Base-by-base conservation (phyloP, 1,140 invertebrate genomes). In the Drosophila seguyi region DNA sequence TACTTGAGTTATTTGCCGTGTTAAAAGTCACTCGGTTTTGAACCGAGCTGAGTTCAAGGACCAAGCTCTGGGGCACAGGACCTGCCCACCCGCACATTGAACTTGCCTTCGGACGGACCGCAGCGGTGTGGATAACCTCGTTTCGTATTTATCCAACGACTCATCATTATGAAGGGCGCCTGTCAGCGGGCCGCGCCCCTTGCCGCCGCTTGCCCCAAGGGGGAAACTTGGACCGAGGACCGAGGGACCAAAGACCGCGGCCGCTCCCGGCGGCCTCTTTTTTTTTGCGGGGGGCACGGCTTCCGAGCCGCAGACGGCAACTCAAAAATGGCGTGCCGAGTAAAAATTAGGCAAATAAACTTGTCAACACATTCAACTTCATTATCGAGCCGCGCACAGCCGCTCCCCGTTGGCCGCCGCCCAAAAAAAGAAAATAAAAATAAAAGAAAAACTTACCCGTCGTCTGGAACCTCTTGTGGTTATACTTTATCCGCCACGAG, bases 341-440 rank as follows among this genome's bases (percentile, higher is more conserved):
- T 60, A 62, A 72, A 75, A 83, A 83, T 83, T 83, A 83, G 79
- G 74, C 63, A 83, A 83, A 83, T 83, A 75, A 83, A 83, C 81
- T 83, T 83, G 81, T 83, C 81, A 83, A 83, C 81, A 79, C 81
- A 83, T 83, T 75, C 80, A 62, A 83, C 81, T 83, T 83, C 75
- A 83, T 83, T 83, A 83, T 83, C 75, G 80, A 58, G 67, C 50
- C 25, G 25, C 25, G 4, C 48, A 20, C 67, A 39, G 44, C 58
- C 60, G 60, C 57, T 62, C 67, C 57, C 56, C 62, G 36, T 34
- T 63, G 59, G 52, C 20, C 18, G 18, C 60, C 45, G 44, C 56
- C 63, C 58, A 31, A 36, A 72, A n/a, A n/a, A n/a, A n/a, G n/a
- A n/a, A n/a, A n/a, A n/a, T n/a, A n/a, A n/a, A n/a, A n/a, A n/a